A percentile compares a stretch with the other conserved stretches of the same genome.
These are phyloP conservation scores for Naja naja DNA, from an alignment of 2,113 vertebrate species.

Conservation along the genomic window DNA sequence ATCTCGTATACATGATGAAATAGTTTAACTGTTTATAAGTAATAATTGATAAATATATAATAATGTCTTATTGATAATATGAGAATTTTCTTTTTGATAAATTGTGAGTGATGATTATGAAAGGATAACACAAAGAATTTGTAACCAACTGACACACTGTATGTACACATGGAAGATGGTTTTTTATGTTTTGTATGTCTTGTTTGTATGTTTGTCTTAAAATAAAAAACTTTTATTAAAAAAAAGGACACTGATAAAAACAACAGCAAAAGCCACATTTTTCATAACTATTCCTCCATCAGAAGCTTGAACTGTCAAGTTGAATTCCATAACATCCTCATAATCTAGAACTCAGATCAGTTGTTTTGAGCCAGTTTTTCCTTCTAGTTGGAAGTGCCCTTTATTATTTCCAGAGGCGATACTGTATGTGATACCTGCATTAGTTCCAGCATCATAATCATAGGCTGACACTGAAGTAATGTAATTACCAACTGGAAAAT, in stretches of 20 bases:
- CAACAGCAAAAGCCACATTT: slow-evolving; percentile 76
- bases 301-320: slow-evolving; percentile 78
- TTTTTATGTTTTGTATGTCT: too few relatives aligned
- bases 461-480: slow-evolving; percentile 77
- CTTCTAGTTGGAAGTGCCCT: slow-evolving; percentile 76
- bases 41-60: too few relatives aligned
- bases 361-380: slow-evolving; percentile 75
- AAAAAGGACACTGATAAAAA: slow-evolving; percentile 75
- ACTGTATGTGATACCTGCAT: slow-evolving; percentile 75
- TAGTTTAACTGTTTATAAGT: too few relatives aligned
- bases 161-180: too few relatives aligned
- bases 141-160: too few relatives aligned
- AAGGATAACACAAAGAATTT: too few relatives aligned
- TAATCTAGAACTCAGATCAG: slow-evolving; percentile 81
- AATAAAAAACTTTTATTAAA: too few relatives aligned
- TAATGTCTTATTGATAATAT: too few relatives aligned
- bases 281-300: slow-evolving; percentile 70
- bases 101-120: too few relatives aligned
- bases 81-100: too few relatives aligned
- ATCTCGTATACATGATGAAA: too few relatives aligned
- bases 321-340: slow-evolving; percentile 78
- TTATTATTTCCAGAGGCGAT: slow-evolving; percentile 83
- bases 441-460: slow-evolving; percentile 78
- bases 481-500: slow-evolving; percentile 68
- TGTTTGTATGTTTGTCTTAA: too few relatives aligned